Conservation (phyloP, 2,888 invertebrate species). For the Lobophora halterata region DNA sequence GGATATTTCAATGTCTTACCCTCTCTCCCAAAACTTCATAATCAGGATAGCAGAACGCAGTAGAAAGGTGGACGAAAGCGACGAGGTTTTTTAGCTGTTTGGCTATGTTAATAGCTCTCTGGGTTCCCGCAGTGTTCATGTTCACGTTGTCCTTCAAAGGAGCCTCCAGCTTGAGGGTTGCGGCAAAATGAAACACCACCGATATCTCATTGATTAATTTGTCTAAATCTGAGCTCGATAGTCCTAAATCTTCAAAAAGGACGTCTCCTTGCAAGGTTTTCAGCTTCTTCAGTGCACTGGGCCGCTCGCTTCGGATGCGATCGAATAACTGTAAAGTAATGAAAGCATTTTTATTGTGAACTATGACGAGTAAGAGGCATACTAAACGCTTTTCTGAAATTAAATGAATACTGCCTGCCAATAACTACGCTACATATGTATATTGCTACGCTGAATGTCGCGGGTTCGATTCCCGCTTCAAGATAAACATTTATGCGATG, state of each 20-base stretch:
- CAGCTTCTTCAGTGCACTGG: slow-evolving; percentile 86
- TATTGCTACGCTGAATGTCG: too few relatives aligned
- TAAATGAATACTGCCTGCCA: too few relatives aligned
- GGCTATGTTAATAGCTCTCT: slow-evolving; percentile 87
- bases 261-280: slow-evolving; percentile 88
- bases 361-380: too few relatives aligned
- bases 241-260: slow-evolving; percentile 81
- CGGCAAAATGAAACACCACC: slow-evolving; percentile 95
- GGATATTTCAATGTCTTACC: slow-evolving; percentile 38
- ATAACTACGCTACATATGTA: too few relatives aligned
- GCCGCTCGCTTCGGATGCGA: slow-evolving; percentile 82
- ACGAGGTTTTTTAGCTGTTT: slow-evolving; percentile 87
- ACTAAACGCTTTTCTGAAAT: too few relatives aligned
- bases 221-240: slow-evolving; percentile 81
- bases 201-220: slow-evolving; percentile 84
- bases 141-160: slow-evolving; percentile 91
- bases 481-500: too few relatives aligned
- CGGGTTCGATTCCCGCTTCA: too few relatives aligned
- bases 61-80: slow-evolving; percentile 93
- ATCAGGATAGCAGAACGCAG: slow-evolving; percentile 98
- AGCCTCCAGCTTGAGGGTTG: slow-evolving; percentile 94
- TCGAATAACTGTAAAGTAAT: slow-evolving; percentile 83
- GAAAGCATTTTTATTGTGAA: not conserved
- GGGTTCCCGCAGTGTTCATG: slow-evolving; percentile 95
- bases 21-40: slow-evolving; percentile 73